A percentile compares a stretch with the other conserved stretches of the same genome.
Conservation (phyloP, 2,113 vertebrate species). For the Plecotus auritus region DNA sequence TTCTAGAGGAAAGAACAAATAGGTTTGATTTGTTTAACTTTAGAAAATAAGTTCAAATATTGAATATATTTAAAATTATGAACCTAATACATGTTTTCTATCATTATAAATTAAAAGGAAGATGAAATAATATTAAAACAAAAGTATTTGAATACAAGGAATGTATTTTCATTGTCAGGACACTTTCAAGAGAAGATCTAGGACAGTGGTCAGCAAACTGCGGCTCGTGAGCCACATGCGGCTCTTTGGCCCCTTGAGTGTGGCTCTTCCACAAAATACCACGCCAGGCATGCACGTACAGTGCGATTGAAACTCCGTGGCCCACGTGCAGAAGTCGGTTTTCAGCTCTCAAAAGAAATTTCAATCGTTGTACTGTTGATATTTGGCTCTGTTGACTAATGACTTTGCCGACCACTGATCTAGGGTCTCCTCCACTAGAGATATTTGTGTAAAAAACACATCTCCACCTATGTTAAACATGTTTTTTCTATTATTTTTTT, state of each 20-base stretch:
- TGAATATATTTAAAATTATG: neutral
- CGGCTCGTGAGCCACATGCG: too few species aligned
- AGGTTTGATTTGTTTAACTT: neutral
- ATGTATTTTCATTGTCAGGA: neutral
- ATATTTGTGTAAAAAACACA: neutral
- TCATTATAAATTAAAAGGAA: neutral
- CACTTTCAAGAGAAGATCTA: neutral
- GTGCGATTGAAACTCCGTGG: too few species aligned
- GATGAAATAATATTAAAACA: neutral
- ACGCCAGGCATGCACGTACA: too few species aligned
- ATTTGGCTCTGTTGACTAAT: too few species aligned
- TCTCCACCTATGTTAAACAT: neutral
- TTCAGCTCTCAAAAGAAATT: too few species aligned
- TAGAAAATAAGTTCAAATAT: neutral
- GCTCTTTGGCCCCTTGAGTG: too few species aligned
- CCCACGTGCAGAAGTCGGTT: too few species aligned
- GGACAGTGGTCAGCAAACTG: too few species aligned
- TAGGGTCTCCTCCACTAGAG: neutral
- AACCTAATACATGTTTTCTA: neutral
- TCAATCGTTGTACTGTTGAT: too few species aligned
- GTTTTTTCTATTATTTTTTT: neutral
- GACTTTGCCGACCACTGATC: neutral
- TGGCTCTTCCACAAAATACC: too few species aligned
- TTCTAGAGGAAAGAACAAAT: conserved; percentile 1
- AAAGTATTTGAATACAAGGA: neutral